Conservation (phyloP, 2,797 vertebrate species). For the Mallotus villosus region DNA sequence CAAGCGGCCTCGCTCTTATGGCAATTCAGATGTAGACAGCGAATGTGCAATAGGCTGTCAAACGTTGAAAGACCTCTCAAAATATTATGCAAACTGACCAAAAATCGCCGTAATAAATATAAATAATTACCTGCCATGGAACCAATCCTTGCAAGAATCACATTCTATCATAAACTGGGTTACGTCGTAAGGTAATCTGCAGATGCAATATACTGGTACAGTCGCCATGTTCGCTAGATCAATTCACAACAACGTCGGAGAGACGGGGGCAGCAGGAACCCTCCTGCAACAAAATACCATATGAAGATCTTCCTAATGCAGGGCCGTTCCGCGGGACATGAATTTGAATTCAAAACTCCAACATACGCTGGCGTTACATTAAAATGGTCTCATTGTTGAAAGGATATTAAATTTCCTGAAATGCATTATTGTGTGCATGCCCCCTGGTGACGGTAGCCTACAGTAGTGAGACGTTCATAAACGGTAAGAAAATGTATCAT, state of each 20-base stretch:
- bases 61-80: constrained; percentile 58
- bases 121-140: constrained; percentile 91
- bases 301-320: constrained; percentile 67
- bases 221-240: constrained; percentile 93
- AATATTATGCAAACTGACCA: constrained; percentile 50
- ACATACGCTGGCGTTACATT: constrained; percentile 34
- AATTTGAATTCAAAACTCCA: constrained; percentile 55
- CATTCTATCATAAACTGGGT: constrained; percentile 99
- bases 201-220: constrained; percentile 98
- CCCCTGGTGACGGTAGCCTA: constrained; percentile 79
- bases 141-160: constrained; percentile 98
- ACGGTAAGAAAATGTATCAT: constrained; percentile 66
- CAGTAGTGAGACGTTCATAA: constrained; percentile 69
- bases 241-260: constrained; percentile 83
- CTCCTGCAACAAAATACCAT: constrained; percentile 75
- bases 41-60: constrained; percentile 75
- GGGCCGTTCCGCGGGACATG: constrained; percentile 66
- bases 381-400: constrained; percentile 38
- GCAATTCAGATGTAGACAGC: constrained; percentile 65
- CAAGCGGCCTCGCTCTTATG: constrained; percentile 75
- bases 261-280: constrained; percentile 74
- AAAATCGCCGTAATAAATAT: constrained; percentile 37
- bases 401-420: constrained; percentile 70
- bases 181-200: constrained; percentile 98
- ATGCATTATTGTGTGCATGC: constrained; percentile 78